phyloP scores from a whole-genome alignment of 2,888 invertebrate species.

The Chaetogeoica ovagalla region DNA sequence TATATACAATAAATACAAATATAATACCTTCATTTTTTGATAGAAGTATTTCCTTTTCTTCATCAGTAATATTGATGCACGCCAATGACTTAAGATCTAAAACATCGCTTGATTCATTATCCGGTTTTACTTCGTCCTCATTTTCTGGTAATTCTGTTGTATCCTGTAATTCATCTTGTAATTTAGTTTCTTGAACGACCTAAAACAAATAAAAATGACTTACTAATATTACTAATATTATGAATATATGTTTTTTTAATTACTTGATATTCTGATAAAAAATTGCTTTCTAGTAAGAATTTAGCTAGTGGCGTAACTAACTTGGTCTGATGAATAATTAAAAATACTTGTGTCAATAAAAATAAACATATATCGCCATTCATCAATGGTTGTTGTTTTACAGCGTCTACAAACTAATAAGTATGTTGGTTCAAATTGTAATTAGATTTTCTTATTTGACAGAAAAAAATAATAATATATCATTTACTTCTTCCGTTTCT shows the following conservation, averaged over 20 bases:
- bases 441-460: background rate
- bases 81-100: slow-evolving; percentile 57
- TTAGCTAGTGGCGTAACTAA: slow-evolving; percentile 87
- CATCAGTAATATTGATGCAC: slow-evolving; percentile 81
- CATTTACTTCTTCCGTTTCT: slow-evolving; percentile 47
- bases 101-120: slow-evolving; percentile 56
- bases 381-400: slow-evolving; percentile 70
- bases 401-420: slow-evolving; percentile 49
- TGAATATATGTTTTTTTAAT: background rate
- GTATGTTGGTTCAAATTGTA: background rate
- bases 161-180: slow-evolving; percentile 13
- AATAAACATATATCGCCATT: slow-evolving; percentile 90
- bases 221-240: slow-evolving; percentile 1
- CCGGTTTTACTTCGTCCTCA: slow-evolving; percentile 58
- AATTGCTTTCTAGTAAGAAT: slow-evolving; percentile 78
- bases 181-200: slow-evolving; percentile 17
- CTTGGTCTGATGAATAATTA: slow-evolving; percentile 88
- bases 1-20: background rate
- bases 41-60: slow-evolving; percentile 78
- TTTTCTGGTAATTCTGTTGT: slow-evolving; percentile 28
- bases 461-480: background rate
- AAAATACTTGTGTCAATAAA: slow-evolving; percentile 89
- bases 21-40: slow-evolving; percentile 57
- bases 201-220: slow-evolving; percentile 16
- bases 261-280: slow-evolving; percentile 31